phyloP scores from a whole-genome alignment of 2,888 invertebrate genomes.

The Hirtodrosophila alboralis region DNA sequence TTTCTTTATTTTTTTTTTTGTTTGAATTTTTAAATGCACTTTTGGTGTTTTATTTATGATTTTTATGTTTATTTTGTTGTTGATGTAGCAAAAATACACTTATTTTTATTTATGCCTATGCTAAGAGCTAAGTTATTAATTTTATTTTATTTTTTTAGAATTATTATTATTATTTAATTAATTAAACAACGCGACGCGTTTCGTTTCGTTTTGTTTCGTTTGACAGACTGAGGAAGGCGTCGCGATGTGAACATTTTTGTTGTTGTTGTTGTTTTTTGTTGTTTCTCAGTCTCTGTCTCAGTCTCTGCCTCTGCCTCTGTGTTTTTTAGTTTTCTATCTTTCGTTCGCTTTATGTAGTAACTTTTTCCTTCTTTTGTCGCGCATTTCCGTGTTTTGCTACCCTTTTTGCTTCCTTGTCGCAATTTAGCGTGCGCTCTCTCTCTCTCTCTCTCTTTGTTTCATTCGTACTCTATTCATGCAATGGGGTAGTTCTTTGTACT shows the following conservation, averaged over 20 bases:
- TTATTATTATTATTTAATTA: slow-evolving; percentile 26
- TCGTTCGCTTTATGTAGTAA: slow-evolving; percentile 57
- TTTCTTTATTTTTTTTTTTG: slow-evolving; percentile 32
- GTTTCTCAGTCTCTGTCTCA: slow-evolving; percentile 19
- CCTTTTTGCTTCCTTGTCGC: slow-evolving; percentile 66
- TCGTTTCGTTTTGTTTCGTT: slow-evolving; percentile 60
- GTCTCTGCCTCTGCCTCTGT: slow-evolving; percentile 33
- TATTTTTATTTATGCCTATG: slow-evolving; percentile 41
- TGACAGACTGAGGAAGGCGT: slow-evolving; percentile 51
- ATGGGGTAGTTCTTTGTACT: slow-evolving; percentile 29
- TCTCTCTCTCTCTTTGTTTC: slow-evolving; percentile 9
- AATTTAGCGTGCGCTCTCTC: slow-evolving; percentile 11
- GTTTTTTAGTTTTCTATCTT: slow-evolving; percentile 17
- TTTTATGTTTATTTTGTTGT: slow-evolving; percentile 23
- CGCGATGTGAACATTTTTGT: slow-evolving; percentile 19
- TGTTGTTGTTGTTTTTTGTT: slow-evolving; percentile 17
- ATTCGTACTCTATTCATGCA: slow-evolving; percentile 1
- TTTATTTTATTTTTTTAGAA: slow-evolving; percentile 18
- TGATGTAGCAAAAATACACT: slow-evolving; percentile 66
- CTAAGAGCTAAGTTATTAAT: slow-evolving; percentile 2
- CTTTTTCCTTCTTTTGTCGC: slow-evolving; percentile 60
- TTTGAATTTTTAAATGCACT: slow-evolving; percentile 64
- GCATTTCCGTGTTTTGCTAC: slow-evolving; percentile 77
- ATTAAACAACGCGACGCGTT: slow-evolving; percentile 53
- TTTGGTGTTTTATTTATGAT: slow-evolving; percentile 58